Evolutionary conservation across 2,797 vertebrate species (phyloP), one percentile per base, ranked within the genome.

Genomic region (Sorex maritimensis): DNA sequence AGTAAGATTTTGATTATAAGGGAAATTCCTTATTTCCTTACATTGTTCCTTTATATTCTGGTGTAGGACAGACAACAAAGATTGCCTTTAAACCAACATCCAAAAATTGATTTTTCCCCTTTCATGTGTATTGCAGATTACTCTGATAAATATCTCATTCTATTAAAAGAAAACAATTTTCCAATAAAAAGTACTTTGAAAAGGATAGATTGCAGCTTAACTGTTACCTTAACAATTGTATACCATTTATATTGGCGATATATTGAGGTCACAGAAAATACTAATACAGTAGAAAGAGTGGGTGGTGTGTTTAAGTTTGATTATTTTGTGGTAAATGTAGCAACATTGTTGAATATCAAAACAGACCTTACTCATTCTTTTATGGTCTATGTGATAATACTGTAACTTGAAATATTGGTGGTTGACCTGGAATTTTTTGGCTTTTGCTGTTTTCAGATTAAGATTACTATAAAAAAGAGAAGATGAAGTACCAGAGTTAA

Each of bases 121-220:
- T 74, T 65, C 63, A 30, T 90, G 46, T 90, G 28, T 41, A 30
- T 12, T 81, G 46, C 14, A 61, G n/a, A 24, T 92, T 71, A 73
- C 23, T 82, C 30, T 80, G n/a, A 73, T 74, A 55, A 85, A 26
- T 21, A 26, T 79, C 77, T 21, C 26, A 68, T 93, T 73, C 26
- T 95, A 19, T 72, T 95, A 77, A 90, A 87, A 90, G 49, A 69
- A 92, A 61, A 71, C 68, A 79, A 92, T 6, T 21, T 89, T 82
- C 7, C 61, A 91, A 58, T 94, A 85, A 63, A 80, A 88, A 80
- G 41, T 83, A 23, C 12, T 26, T 85, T 90, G 63, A 83, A 85
- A 52, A 86, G 71, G 21, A 52, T 81, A 28, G 93, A 63, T 52
- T 11, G 13, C 10, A 52, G 26, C 17, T 28, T 75, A 92, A 17